These are phyloP conservation scores for Chromoteleia sp. DNA, from an alignment of 2,888 invertebrate genomes.

Conservation along the genomic window DNA sequence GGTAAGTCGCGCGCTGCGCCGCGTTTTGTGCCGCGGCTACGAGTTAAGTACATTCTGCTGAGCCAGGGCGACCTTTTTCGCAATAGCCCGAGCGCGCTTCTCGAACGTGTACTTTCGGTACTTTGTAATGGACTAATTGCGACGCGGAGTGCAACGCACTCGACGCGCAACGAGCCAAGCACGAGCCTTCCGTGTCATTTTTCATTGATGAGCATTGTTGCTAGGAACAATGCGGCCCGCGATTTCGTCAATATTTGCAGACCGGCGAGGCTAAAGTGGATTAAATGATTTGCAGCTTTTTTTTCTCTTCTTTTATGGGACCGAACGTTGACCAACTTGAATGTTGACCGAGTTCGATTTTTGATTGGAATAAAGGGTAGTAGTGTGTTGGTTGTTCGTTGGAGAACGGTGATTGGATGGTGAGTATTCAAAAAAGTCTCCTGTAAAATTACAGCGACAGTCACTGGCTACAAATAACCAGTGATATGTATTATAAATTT, in stretches of 20 bases:
- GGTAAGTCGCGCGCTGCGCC: constrained; percentile 69
- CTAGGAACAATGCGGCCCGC: constrained; percentile 48
- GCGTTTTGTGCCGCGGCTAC: constrained; percentile 73
- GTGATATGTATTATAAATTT: too few relatives aligned
- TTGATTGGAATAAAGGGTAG: neutral
- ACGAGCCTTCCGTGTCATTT: constrained; percentile 48
- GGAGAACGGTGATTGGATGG: too few relatives aligned
- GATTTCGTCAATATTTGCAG: constrained; percentile 57
- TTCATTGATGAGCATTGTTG: constrained; percentile 57
- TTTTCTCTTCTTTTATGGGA: constrained; percentile 4
- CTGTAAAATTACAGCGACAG: too few relatives aligned
- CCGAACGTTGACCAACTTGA: too few relatives aligned
- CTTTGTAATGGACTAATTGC: constrained; percentile 70
- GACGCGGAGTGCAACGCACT: constrained; percentile 55
- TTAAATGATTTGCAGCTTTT: constrained; percentile 39
- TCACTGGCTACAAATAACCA: too few relatives aligned
- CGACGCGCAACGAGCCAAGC: constrained; percentile 17
- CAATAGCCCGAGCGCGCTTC: constrained; percentile 49
- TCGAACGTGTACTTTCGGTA: constrained; percentile 63
- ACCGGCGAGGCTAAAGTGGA: constrained; percentile 39
- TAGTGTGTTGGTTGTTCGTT: too few relatives aligned
- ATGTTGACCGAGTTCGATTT: constrained; percentile 10
- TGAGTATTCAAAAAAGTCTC: too few relatives aligned
- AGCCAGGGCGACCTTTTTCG: constrained; percentile 51
- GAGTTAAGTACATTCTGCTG: constrained; percentile 72